Percentiles rank a stretch among this genome's conserved stretches.
Evolutionary conservation across 2,888 invertebrate genomes (phyloP).

Genomic region (Alsophila aescularia): DNA sequence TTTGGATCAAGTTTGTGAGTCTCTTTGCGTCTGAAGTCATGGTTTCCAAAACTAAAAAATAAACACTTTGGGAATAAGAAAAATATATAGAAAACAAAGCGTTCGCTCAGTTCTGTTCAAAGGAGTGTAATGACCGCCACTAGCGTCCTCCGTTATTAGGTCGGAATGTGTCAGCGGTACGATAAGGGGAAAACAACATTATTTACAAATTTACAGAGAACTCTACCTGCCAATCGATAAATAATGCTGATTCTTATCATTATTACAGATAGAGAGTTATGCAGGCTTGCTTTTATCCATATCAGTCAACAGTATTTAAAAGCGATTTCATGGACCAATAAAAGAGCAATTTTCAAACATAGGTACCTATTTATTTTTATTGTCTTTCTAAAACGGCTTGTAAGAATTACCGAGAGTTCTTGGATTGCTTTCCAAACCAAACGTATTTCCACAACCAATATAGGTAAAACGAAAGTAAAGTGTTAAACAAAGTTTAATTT

Average conservation of each 20-base stretch:
- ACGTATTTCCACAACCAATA: too few relatives aligned
- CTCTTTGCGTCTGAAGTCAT: slow-evolving; percentile 40
- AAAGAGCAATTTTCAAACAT: not conserved
- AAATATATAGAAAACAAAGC: slow-evolving; percentile 32
- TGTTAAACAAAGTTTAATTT: too few relatives aligned
- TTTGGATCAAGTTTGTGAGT: slow-evolving; percentile 58
- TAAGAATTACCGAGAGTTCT: too few relatives aligned
- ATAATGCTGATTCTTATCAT: not conserved
- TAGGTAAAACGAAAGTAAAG: too few relatives aligned
- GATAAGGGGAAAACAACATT: slow-evolving; percentile 6
- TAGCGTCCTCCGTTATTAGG: not conserved
- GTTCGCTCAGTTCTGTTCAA: slow-evolving; percentile 16
- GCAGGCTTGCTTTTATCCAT: not conserved
- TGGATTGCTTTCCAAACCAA: too few relatives aligned
- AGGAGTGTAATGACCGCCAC: slow-evolving; percentile 19
- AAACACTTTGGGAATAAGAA: slow-evolving; percentile 1
- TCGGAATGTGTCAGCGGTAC: slow-evolving; percentile 8
- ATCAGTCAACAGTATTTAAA: not conserved
- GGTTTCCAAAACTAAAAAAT: not conserved
- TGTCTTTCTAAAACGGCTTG: not conserved
- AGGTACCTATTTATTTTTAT: not conserved
- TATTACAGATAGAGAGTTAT: not conserved
- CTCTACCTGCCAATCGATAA: not conserved
- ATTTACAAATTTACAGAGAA: not conserved
- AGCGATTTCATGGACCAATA: not conserved